These are phyloP conservation scores for Rosalia funebris DNA, from an alignment of 2,888 invertebrate species.

Conservation along the genomic window DNA sequence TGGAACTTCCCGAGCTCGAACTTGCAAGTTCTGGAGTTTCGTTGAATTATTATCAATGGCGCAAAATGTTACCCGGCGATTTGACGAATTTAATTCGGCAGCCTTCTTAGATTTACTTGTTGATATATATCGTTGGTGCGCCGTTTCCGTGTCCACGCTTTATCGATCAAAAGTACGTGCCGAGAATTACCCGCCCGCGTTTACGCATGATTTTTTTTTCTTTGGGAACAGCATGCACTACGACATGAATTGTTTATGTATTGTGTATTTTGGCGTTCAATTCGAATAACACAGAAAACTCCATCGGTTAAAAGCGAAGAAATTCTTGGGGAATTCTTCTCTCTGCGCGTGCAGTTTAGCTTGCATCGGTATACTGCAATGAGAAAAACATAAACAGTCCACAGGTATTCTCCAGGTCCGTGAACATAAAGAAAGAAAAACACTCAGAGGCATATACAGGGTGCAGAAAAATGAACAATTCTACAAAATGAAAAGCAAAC, in stretches of 20 bases:
- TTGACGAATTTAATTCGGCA: conserved; percentile 24
- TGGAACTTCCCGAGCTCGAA: conserved; percentile 15
- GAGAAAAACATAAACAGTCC: conserved; percentile 10
- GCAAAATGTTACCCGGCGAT: conserved; percentile 22
- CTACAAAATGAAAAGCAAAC: too few species aligned
- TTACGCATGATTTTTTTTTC: too few species aligned
- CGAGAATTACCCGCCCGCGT: too few species aligned
- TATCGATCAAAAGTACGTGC: conserved; percentile 20
- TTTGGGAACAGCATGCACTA: too few species aligned
- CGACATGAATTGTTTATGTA: too few species aligned
- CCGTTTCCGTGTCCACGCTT: conserved; percentile 8
- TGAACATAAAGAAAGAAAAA: neutral
- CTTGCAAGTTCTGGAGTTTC: conserved; percentile 19
- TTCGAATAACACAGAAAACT: too few species aligned
- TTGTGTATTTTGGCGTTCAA: too few species aligned
- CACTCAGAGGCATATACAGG: neutral
- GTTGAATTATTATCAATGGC: conserved; percentile 28
- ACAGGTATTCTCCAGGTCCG: too few species aligned
- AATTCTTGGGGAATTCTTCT: conserved; percentile 6
- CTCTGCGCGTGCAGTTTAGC: neutral
- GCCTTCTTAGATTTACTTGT: conserved; percentile 24
- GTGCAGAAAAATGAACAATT: too few species aligned
- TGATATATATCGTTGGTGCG: conserved; percentile 24
- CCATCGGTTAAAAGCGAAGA: too few species aligned
- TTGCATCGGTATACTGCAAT: conserved; percentile 10